Evolutionary conservation across 2,888 invertebrate genomes (phyloP), one percentile per base, ranked within the genome.

Genomic region (Luperina testacea): DNA sequence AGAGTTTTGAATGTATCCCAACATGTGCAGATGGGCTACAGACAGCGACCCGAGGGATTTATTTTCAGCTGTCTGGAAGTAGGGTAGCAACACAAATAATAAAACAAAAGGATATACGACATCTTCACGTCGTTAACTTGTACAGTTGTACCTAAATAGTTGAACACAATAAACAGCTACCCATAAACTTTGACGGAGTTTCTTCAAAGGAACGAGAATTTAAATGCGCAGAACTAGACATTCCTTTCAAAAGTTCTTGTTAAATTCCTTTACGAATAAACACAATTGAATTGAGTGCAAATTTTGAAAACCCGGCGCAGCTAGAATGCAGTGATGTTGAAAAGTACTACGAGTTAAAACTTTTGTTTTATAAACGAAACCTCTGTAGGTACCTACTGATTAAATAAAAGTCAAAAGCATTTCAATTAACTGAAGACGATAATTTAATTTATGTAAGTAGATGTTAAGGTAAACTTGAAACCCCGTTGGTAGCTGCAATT

Each of bases 21-120:
- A 80, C 86, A 80, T 80, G 84, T 78, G 86, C 86, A 85, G 85
- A 86, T 84, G 88, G 81, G 81, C 72, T 71, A 69, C 75, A 82
- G 73, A 81, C 77, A 69, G 32, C 83, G 80, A 72, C 72, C 82
- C 68, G 77, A 73, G 73, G 69, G 77, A 82, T 90, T 89, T 91
- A 91, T 91, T 91, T 91, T 79, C 45, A 84, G 85, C 82, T 57
- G 76, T 72, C 77, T 86, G 79, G 70, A 84, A 81, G 82, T 82
- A 83, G 87, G 86, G 83, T 86, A 86, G 83, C 83, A 78, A 81
- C 72, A 82, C 48, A 81, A 86, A 85, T 79, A 84, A 85, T n/a
- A 81, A 87, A 85, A 87, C 83, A 88, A 88, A 88, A 83, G 82
- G 27, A 82, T 74, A 72, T 20, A 72, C 77, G 75, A 73, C 75